Base-by-base conservation (phyloP, 2,797 vertebrate genomes). In the Sebastes glaucus region DNA sequence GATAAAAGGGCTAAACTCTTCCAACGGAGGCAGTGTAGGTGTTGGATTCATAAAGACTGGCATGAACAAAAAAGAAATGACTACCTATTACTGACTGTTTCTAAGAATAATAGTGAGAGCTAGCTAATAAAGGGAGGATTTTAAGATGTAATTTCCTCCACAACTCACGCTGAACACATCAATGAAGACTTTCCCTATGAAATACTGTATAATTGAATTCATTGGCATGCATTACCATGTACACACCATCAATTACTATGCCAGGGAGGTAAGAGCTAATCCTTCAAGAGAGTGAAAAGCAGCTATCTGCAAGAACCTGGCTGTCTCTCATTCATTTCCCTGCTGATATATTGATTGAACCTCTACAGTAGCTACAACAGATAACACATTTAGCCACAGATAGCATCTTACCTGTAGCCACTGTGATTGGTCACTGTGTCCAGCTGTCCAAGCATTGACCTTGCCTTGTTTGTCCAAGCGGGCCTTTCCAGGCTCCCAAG, bases 391-490 rank as follows among this genome's bases (percentile, higher is more conserved):
- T 32, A 55, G 27, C 38, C 70, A 22, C 23, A 25, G 71, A 76
- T 63, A n/a, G 23, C 16, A 2, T 55, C 78, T 92, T 96, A 99
- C 98, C 97, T 99, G 98, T 80, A 99, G 82, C 98, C 98, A 99
- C 77, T 99, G 98, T 5, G 98, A 99, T 91, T 99, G 98, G 94
- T 99, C 98, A 7, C 96, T 99, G 87, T 96, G 97, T 89, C 98
- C 98, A 0, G 98, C 98, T 25, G 98, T 99, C 98, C 98, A 99
- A 53, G 98, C 98, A 23, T 99, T 99, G 63, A 99, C 98, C 91
- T 99, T 99, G 85, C 98, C 98, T 92, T 99, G 98, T 88, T 99
- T 99, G 95, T 99, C 98, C 92, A 99, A 93, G 0, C 98, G 95
- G 70, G 98, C 98, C 93, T 99, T 99, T 59, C 98, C 96, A 16